phyloP scores from a whole-genome alignment of 92 coral and sea anemone species.

The Micromussa lordhowensis region DNA sequence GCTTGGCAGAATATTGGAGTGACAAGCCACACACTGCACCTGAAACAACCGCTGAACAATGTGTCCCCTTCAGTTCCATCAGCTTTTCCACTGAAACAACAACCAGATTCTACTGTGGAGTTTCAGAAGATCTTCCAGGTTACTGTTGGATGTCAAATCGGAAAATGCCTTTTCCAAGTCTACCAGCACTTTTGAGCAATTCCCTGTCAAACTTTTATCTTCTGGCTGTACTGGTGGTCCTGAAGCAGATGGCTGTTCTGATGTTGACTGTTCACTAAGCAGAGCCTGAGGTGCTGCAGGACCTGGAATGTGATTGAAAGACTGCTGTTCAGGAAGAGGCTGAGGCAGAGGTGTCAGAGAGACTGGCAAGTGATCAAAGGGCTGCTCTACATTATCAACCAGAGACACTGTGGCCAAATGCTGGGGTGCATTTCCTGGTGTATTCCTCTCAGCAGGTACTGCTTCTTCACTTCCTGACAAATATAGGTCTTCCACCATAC shows the following conservation, averaged over 20 bases:
- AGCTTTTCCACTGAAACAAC: conserved; percentile 52
- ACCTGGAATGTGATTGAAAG: not conserved
- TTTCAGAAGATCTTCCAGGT: conserved; percentile 9
- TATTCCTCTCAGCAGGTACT: not conserved
- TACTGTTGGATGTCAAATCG: not conserved
- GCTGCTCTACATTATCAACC: too few species aligned
- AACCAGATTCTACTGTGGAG: conserved; percentile 20
- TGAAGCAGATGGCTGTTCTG: not conserved
- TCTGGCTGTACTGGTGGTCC: not conserved
- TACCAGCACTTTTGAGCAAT: conserved; percentile 20
- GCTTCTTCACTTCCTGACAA: not conserved
- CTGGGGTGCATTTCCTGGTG: too few species aligned
- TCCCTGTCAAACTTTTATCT: conserved; percentile 9
- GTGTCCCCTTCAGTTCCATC: conserved; percentile 35
- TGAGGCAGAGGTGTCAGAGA: too few species aligned
- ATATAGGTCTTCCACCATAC: conserved; percentile 12
- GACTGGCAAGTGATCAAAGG: too few species aligned
- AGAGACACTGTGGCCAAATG: too few species aligned
- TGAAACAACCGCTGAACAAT: not conserved
- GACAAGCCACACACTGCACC: conserved; percentile 19
- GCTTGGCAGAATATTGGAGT: not conserved
- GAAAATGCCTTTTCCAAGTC: conserved; percentile 17
- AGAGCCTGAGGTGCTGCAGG: not conserved
- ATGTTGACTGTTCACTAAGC: not conserved
- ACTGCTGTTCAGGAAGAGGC: too few species aligned